Base-by-base conservation (phyloP, 2,888 invertebrate species). In the Hyalella azteca region DNA sequence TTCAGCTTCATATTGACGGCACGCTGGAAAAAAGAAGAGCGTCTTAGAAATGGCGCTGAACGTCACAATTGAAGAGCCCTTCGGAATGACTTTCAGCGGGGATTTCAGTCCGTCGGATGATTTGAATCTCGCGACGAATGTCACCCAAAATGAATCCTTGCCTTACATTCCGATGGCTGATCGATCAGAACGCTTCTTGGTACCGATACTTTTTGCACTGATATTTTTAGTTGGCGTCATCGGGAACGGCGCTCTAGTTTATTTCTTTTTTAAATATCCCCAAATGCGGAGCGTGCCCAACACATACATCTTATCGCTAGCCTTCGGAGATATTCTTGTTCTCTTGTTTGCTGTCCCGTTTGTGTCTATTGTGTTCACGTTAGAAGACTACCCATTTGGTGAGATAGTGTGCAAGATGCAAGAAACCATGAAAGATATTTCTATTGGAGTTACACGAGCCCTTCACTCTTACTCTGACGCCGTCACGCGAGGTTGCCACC, bases 381-480 rank as follows among this genome's bases (percentile, higher is more conserved):
- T 95, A 83, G 93, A 93, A 84, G 93, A 93, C 0, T 97, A 95
- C 95, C 96, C 96, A 0, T 97, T 94, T 91, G 96, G 96, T 1
- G 91, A 90, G 77, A 89, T 92, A 0, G 91, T 96, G 26, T 97
- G 95, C 88, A 92, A 92, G 79, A 89, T 94, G 36, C 94, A 94
- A 1, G 96, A 96, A 88, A 94, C 93, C 66, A 92, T 94, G 76
- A 95, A 95, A 87, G 95, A 96, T 86, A 91, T 96, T 85, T 95
- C 95, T 78, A 93, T 96, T 79, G 96, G 96, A 0, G 96, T 97
- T 0, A 96, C 96, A n/a, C n/a, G n/a, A n/a, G n/a, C n/a, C n/a
- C n/a, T n/a, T n/a, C n/a, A n/a, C n/a, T n/a, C n/a, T n/a, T n/a
- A n/a, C n/a, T n/a, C n/a, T n/a, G n/a, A n/a, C n/a, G n/a, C n/a